A percentile compares a stretch with the other conserved stretches of the same genome.
Evolutionary conservation across 2,113 vertebrate genomes (phyloP).

Genomic region (Callospermophilus lateralis): DNA sequence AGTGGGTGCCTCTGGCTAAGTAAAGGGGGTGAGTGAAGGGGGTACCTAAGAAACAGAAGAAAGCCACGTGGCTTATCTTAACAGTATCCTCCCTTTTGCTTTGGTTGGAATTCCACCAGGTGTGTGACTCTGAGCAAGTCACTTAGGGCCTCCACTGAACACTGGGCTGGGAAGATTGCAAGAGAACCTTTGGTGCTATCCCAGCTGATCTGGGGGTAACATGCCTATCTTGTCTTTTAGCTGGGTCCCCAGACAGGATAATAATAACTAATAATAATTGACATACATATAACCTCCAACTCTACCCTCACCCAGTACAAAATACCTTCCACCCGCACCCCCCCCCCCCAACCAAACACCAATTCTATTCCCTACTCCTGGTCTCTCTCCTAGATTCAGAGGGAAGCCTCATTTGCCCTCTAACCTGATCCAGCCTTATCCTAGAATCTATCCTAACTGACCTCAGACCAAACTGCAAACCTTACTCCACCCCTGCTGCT

Average conservation of each 20-base stretch:
- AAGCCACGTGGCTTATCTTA: neutral
- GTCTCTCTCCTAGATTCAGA: neutral
- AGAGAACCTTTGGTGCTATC: neutral
- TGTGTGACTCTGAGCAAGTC: neutral
- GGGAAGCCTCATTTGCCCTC: neutral
- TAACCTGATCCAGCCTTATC: neutral
- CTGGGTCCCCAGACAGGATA: neutral
- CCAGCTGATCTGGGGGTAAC: too few species aligned
- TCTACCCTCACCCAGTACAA: neutral
- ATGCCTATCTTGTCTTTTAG: neutral
- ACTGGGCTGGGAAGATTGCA: neutral
- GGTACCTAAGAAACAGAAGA: neutral
- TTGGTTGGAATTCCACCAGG: neutral
- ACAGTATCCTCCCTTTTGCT: neutral
- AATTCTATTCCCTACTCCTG: neutral
- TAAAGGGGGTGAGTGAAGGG: neutral
- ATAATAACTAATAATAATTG: too few species aligned
- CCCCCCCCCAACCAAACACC: neutral
- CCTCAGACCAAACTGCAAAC: neutral
- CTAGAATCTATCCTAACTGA: neutral
- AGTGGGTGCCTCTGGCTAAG: neutral
- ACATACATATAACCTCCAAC: neutral
- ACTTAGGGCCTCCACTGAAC: too few species aligned
- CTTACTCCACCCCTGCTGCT: neutral
- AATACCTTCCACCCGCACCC: too few species aligned